These are phyloP conservation scores for Seira ritae DNA, from an alignment of 2,888 invertebrate genomes.

Conservation along the genomic window DNA sequence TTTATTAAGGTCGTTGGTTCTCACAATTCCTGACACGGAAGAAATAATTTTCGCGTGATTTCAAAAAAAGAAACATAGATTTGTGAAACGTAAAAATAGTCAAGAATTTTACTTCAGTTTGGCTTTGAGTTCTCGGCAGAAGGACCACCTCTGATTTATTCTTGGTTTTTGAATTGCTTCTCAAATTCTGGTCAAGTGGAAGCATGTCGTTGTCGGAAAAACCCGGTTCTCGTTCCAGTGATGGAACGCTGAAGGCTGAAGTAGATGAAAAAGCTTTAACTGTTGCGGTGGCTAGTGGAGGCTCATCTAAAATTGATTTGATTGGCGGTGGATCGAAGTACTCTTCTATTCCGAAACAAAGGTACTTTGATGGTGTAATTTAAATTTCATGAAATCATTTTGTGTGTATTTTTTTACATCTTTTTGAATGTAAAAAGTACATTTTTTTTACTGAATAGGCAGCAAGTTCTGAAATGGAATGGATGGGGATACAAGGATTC, in stretches of 20 bases:
- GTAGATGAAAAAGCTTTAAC: constrained; percentile 45
- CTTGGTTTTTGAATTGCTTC: too few species aligned
- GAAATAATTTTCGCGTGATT: too few species aligned
- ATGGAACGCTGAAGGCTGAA: constrained; percentile 50
- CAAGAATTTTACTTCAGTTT: too few species aligned
- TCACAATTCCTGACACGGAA: too few species aligned
- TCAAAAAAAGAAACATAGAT: too few species aligned
- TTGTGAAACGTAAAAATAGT: too few species aligned
- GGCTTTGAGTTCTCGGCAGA: too few species aligned
- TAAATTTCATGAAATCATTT: neutral
- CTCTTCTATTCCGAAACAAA: constrained; percentile 62
- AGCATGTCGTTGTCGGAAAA: constrained; percentile 56
- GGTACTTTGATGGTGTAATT: constrained; percentile 38
- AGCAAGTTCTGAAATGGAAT: constrained; percentile 96
- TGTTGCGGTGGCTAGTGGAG: constrained; percentile 22
- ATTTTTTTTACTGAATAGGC: constrained; percentile 79
- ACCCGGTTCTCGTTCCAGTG: constrained; percentile 49
- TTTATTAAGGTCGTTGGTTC: too few species aligned
- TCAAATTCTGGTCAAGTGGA: too few species aligned
- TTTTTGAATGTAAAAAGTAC: neutral
- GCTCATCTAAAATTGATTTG: constrained; percentile 20
- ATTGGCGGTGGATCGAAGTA: constrained; percentile 42
- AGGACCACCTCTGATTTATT: too few species aligned
- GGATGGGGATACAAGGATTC: constrained; percentile 99
- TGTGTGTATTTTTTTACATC: constrained; percentile 12